These are phyloP conservation scores for Amazona vittata DNA, from an alignment of 2,113 vertebrate genomes.

Conservation along the genomic window DNA sequence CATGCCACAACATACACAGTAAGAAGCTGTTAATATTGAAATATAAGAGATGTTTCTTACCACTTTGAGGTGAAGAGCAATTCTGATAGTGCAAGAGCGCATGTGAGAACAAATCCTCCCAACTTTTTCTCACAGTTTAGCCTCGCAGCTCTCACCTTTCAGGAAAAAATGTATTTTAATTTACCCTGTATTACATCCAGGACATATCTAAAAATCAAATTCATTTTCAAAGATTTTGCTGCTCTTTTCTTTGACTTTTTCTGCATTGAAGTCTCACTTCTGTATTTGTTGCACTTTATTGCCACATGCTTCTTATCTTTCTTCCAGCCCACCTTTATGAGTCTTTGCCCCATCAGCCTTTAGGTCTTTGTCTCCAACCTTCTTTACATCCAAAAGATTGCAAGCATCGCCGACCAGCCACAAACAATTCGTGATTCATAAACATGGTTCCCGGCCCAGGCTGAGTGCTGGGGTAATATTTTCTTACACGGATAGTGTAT, in stretches of 20 bases:
- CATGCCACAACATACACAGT: background rate
- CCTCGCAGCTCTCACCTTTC: background rate
- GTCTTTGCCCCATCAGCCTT: background rate
- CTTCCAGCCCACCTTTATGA: background rate
- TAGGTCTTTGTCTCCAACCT: background rate
- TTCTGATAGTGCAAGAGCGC: background rate
- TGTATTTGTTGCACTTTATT: background rate
- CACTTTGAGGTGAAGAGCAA: background rate
- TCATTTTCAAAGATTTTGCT: background rate
- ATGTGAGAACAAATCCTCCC: background rate
- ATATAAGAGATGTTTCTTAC: background rate
- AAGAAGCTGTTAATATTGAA: background rate
- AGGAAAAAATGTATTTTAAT: background rate
- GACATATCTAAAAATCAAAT: background rate
- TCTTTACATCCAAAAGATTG: background rate
- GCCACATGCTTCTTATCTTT: background rate
- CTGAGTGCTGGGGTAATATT: background rate
- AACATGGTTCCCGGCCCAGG: background rate
- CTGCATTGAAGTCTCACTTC: background rate
- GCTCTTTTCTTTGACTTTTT: background rate
- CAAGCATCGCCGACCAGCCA: background rate
- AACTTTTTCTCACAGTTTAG: background rate
- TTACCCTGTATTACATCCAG: background rate
- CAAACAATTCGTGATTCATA: background rate
- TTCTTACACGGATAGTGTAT: background rate